phyloP scores from a whole-genome alignment of 2,888 invertebrate species.

The Eutolmus rufibarbis region DNA sequence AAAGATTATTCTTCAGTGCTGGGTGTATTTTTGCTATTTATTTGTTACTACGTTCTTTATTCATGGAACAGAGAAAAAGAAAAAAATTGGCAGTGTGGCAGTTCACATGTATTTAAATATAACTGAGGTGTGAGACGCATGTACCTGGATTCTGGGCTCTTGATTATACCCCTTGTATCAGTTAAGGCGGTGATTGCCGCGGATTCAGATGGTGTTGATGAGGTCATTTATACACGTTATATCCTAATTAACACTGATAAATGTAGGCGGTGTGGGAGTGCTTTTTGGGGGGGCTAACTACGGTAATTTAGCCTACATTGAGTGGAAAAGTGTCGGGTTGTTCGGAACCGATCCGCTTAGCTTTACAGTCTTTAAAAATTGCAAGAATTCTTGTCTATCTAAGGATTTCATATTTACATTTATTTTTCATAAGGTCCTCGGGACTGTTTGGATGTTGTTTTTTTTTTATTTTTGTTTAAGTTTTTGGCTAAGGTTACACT shows the following conservation, averaged over 20 bases:
- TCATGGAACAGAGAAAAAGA: background rate
- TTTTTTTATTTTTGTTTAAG: background rate
- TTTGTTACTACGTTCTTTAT: background rate
- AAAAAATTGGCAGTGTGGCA: background rate
- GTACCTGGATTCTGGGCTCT: background rate
- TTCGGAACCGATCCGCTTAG: conserved; percentile 9
- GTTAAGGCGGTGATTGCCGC: background rate
- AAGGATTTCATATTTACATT: conserved; percentile 1
- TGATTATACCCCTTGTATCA: background rate
- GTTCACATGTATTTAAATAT: background rate
- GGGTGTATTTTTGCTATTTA: background rate
- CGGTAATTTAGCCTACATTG: background rate
- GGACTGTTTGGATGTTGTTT: background rate
- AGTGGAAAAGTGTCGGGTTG: conserved; percentile 2
- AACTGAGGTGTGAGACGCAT: background rate
- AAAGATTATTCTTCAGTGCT: no score
- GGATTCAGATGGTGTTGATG: background rate
- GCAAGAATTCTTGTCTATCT: conserved; percentile 26
- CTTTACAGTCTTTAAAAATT: conserved; percentile 30
- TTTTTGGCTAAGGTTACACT: conserved; percentile 52
- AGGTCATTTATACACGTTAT: background rate
- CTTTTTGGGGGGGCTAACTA: background rate
- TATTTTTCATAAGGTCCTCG: background rate
- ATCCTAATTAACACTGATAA: conserved; percentile 16
- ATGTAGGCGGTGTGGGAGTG: background rate